phyloP scores from a whole-genome alignment of 2,888 invertebrate genomes.

The Diadegma fenestrale region DNA sequence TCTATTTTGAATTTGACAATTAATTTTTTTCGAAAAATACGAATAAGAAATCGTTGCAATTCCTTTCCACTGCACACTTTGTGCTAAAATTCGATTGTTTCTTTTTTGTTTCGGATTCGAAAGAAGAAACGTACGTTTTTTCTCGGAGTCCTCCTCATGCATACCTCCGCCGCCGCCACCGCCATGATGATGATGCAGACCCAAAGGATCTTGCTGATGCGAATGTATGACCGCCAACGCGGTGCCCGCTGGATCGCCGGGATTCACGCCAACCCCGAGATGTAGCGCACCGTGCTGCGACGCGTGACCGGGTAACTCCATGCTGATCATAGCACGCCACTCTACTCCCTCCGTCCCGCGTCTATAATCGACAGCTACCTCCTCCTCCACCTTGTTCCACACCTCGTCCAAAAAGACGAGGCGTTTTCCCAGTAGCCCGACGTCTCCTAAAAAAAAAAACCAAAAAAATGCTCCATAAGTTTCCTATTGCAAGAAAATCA shows the following conservation, averaged over 20 bases:
- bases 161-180: constrained; percentile 82
- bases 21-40: background rate
- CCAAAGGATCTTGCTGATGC: constrained; percentile 82
- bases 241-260: constrained; percentile 81
- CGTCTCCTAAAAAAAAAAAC: constrained; percentile 43
- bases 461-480: background rate
- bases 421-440: constrained; percentile 72
- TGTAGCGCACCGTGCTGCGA: constrained; percentile 82
- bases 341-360: constrained; percentile 77
- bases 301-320: constrained; percentile 83
- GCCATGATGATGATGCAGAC: constrained; percentile 82
- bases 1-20: background rate
- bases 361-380: constrained; percentile 73
- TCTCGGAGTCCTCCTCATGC: constrained; percentile 83
- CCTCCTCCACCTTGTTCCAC: constrained; percentile 76
- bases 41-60: background rate
- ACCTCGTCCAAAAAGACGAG: constrained; percentile 79
- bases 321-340: constrained; percentile 84
- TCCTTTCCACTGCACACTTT: constrained; percentile 29
- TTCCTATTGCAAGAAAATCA: background rate
- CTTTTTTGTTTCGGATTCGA: constrained; percentile 75
- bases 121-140: constrained; percentile 84
- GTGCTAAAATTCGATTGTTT: background rate
- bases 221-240: constrained; percentile 81
- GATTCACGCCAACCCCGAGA: constrained; percentile 81